Evolutionary conservation across 2,797 vertebrate species (phyloP), one percentile per base, ranked within the genome.

Genomic region (Synanceia verrucosa): DNA sequence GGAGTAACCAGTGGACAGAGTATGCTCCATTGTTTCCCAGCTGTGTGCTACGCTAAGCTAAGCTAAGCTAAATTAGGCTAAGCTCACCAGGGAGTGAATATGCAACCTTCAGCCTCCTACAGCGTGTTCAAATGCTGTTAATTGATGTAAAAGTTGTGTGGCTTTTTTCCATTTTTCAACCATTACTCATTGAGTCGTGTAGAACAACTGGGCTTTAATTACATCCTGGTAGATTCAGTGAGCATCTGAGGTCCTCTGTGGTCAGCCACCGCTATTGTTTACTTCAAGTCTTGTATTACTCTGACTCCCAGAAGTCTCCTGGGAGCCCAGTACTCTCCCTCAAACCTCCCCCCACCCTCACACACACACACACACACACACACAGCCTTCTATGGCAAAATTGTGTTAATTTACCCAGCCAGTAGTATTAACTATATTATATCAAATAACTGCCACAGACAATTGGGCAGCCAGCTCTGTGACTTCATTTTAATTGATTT

Each of bases 401-500:
- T 96, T 95, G 93, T 91, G 95, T 96, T 97, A 96, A 97, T 98
- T 96, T 97, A 95, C 92, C 94, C 94, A 96, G 95, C 93, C 95
- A 93, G 93, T 95, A 92, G 94, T 96, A 96, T 96, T 97, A 98
- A 96, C 95, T 91, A 90, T 93, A 94, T 95, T 96, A 94, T 95
- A 95, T 96, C 96, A 96, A 96, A 97, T 96, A 96, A 96, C 95
- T 97, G 95, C 96, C 96, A 98, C 83, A 94, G 95, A 96, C 94
- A 96, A 96, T 97, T 96, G 94, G 90, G 94, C 90, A 83, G 91
- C 93, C 90, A 90, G 94, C 92, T 87, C 92, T 6, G 93, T 96
- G 96, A 97, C 96, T 97, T 96, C 90, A 91, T 97, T 97, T 98
- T 98, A 97, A 97, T 98, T 97, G 96, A 97, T 97, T 96, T 96